Base-by-base conservation (phyloP, 2,888 invertebrate species). In the Plebejus melissa region DNA sequence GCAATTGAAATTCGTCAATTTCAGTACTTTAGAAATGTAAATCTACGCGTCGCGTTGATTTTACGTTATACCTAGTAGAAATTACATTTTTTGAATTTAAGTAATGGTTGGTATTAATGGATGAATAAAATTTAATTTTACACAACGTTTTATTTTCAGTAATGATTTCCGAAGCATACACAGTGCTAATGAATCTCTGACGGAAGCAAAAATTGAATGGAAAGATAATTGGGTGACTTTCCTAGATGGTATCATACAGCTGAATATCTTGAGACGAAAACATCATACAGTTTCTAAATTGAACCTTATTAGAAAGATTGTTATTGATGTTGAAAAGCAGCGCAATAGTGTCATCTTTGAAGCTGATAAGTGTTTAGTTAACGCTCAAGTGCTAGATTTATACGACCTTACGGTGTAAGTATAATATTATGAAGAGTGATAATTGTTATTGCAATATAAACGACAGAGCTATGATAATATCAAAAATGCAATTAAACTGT, bases 241-340 rank as follows among this genome's bases (percentile, higher is more conserved):
- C 81, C 92, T 98, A 81, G 98, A 98, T 86, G 96, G 96, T 0
- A 94, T 98, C 94, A 86, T 98, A 22, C 98, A 98, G 88, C 94
- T 97, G 77, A 94, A 95, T 75, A 93, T 96, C 9, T 82, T 97
- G 28, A 94, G 94, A 46, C 89, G 94, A 69, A 90, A 94, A 13
- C 90, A 95, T 1, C 94, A 95, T 74, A 93, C 94, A 0, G 89
- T 97, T 0, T 91, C 95, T 71, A 89, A 96, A 22, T 96, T 97
- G 0, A 95, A 95, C 0, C 80, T 80, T 1, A 83, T 89, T 3
- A 82, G 82, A 65, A 82, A 75, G 28, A 79, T 89, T 0, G 74
- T 74, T 22, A 87, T 89, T 41, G 81, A 89, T 76, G 77, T 83
- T 0, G 71, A 79, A 2, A 78, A 81, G 46, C 87, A 87, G 75